Base-by-base conservation (phyloP, 1,140 invertebrate genomes). In the Scaptomyza graminum region DNA sequence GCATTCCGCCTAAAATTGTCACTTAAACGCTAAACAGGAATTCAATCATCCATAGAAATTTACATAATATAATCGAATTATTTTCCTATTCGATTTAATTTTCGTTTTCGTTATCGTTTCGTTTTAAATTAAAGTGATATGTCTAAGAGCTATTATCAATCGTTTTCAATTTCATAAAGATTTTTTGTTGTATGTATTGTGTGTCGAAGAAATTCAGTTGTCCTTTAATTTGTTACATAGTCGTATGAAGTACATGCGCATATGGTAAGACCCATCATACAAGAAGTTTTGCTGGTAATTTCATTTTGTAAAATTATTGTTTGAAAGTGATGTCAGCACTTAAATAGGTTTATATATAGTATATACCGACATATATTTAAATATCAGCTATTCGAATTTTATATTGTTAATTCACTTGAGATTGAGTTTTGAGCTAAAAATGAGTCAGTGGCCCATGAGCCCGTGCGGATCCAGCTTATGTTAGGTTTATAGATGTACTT, bases 81-180 rank as follows among this genome's bases (percentile, higher is more conserved):
- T 37, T 37, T 52, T 60, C 22, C 3, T 57, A 39, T 25, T 49
- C 50, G 31, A 28, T 28, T 28, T 28, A 1, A 6, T 34, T 34
- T 34, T 34, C 31, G 31, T 34, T 34, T 34, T 34, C 31, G 31
- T 34, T 34, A 34, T 34, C 47, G 28, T 56, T 71, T 41, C 52
- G 49, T 69, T 68, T 43, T 87, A 78, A 79, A 85, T 81, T 79
- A 84, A 90, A 79, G 83, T 91, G 90, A 91, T 91, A 91, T 91
- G 90, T 91, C 90, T 91, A 91, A 89, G 90, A 91, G 67, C 90
- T 91, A 91, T 91, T 91, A 91, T 91, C 88, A 90, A 90, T 91
- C 85, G 88, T 90, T 90, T 88, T 89, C 79, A 76, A 88, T 89
- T 89, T 83, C 71, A 76, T 73, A 87, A 79, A 71, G 66, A 51